A percentile compares a stretch with the other conserved stretches of the same genome.
These are phyloP conservation scores for Drosophila sproati DNA, from an alignment of 1,140 invertebrate genomes.

Conservation along the genomic window DNA sequence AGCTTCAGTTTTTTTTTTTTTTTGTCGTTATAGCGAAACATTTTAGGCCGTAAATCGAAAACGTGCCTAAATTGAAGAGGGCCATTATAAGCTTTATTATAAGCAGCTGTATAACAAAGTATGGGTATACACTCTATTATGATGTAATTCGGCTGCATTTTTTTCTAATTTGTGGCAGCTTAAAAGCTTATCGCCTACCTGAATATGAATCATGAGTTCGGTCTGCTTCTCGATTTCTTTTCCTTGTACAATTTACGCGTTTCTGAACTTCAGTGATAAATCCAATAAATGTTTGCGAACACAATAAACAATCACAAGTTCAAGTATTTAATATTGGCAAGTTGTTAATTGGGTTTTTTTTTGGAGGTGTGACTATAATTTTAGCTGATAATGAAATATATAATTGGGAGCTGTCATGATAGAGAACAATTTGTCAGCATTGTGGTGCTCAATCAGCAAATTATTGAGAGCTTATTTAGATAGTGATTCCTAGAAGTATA, in stretches of 20 bases:
- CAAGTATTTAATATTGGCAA: slow-evolving; percentile 26
- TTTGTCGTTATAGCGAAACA: too few species aligned
- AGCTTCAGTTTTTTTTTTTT: too few species aligned
- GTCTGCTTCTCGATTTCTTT: background rate
- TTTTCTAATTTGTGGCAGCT: background rate
- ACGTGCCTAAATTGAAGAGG: too few species aligned
- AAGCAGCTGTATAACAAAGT: too few species aligned
- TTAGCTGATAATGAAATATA: background rate
- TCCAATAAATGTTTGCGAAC: slow-evolving; percentile 5
- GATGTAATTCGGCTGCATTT: background rate
- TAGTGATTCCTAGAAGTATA: background rate
- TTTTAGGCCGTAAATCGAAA: too few species aligned
- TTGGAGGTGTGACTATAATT: slow-evolving; percentile 14
- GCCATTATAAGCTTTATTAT: too few species aligned
- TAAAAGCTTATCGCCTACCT: slow-evolving; percentile 21
- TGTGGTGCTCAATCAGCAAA: background rate
- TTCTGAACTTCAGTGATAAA: slow-evolving; percentile 36
- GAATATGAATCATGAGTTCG: slow-evolving; percentile 19
- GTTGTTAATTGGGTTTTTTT: slow-evolving; percentile 24
- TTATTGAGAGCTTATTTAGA: background rate
- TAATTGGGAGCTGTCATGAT: background rate
- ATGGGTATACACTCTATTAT: background rate
- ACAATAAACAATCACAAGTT: slow-evolving; percentile 28
- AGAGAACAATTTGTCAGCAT: background rate
- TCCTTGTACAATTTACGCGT: background rate